A percentile compares a stretch with the other conserved stretches of the same genome.
Evolutionary conservation across 2,888 invertebrate species (phyloP).

Genomic region (Macaria liturata): DNA sequence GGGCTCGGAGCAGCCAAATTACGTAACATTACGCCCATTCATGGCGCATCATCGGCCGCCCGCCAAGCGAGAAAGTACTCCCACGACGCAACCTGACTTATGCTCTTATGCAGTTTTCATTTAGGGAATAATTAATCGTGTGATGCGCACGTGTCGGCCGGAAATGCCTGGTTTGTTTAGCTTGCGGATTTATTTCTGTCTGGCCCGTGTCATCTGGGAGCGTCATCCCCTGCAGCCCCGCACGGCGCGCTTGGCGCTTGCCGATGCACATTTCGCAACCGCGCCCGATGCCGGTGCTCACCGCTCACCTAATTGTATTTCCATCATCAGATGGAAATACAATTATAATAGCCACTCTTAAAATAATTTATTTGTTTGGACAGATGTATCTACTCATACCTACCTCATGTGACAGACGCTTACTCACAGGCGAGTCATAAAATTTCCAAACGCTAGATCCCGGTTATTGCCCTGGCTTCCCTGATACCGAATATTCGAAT

Average conservation of each 20-base stretch:
- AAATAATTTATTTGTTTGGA: conserved; percentile 44
- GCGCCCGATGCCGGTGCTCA: conserved; percentile 24
- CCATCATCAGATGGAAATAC: conserved; percentile 64
- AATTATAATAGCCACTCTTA: conserved; percentile 39
- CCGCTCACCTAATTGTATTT: conserved; percentile 50
- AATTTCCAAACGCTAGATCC: conserved; percentile 4
- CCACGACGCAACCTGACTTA: conserved; percentile 33
- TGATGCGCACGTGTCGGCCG: conserved; percentile 67
- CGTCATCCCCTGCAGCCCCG: conserved; percentile 68
- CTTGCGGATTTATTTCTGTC: conserved; percentile 78
- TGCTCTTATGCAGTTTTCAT: conserved; percentile 38
- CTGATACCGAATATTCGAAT: conserved; percentile 12
- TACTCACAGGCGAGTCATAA: background rate
- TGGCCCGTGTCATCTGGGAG: conserved; percentile 71
- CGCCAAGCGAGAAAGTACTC: conserved; percentile 52
- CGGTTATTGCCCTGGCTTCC: conserved; percentile 10
- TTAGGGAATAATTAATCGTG: conserved; percentile 62
- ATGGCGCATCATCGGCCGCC: conserved; percentile 55
- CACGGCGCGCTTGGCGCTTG: conserved; percentile 63
- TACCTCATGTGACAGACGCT: conserved; percentile 17
- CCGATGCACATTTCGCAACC: conserved; percentile 65
- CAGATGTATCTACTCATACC: conserved; percentile 9
- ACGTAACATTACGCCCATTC: conserved; percentile 70
- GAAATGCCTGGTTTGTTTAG: conserved; percentile 79
- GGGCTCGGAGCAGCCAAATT: conserved; percentile 60